Conservation (phyloP, 2,888 invertebrate species). For the Callyntrura sp. region DNA sequence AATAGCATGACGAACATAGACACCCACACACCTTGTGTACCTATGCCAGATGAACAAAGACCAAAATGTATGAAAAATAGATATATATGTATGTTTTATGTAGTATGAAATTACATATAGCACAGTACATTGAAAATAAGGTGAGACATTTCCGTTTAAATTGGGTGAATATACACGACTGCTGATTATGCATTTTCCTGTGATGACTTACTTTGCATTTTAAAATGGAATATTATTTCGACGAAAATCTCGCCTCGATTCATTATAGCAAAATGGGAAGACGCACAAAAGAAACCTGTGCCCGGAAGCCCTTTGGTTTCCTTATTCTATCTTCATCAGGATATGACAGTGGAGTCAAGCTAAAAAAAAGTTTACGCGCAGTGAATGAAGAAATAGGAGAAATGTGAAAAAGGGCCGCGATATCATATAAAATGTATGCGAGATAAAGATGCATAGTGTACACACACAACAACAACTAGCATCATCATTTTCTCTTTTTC, state of each 20-base stretch:
- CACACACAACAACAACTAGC: neutral
- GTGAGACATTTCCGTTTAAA: conserved; percentile 4
- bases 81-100: no score
- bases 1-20: conserved; percentile 42
- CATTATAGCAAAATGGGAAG: conserved; percentile 7
- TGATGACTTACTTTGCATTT: conserved; percentile 12
- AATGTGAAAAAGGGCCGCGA: neutral
- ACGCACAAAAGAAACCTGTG: conserved; percentile 45
- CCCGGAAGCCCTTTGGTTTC: conserved; percentile 71
- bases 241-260: neutral
- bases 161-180: neutral
- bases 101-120: neutral
- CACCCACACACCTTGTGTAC: neutral
- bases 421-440: neutral
- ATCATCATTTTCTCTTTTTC: neutral
- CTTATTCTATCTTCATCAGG: conserved; percentile 65
- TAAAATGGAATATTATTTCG: conserved; percentile 16
- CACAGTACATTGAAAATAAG: neutral
- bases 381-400: conserved; percentile 17
- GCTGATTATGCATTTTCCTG: conserved; percentile 1
- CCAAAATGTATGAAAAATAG: neutral
- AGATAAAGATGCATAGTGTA: neutral
- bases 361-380: neutral
- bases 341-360: conserved; percentile 56
- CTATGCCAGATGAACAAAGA: neutral